A percentile compares a stretch with the other conserved stretches of the same genome.
Evolutionary conservation across 2,888 invertebrate genomes (phyloP).

Genomic region (Drosophila ezoana): DNA sequence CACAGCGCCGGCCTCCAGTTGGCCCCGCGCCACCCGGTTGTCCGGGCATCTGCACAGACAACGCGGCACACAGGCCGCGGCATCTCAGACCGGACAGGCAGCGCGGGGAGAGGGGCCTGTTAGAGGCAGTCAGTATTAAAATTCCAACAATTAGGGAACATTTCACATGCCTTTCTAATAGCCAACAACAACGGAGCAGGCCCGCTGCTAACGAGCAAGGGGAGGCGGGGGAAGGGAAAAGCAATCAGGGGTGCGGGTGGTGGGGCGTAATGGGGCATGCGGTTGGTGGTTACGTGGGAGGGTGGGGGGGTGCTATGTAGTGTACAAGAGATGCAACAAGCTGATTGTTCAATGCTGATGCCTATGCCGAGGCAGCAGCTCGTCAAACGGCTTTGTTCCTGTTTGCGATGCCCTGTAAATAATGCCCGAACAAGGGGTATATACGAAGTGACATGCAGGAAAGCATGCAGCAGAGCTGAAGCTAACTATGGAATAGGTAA

Average conservation of each 20-base stretch:
- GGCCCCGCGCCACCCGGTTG: not conserved
- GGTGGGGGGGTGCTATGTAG: constrained; percentile 2
- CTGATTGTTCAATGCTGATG: constrained; percentile 57
- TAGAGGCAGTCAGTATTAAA: constrained; percentile 68
- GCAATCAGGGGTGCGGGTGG: not conserved
- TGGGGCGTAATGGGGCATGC: not conserved
- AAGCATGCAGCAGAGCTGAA: no score
- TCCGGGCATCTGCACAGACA: constrained; percentile 37
- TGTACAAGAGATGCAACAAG: constrained; percentile 67
- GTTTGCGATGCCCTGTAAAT: constrained; percentile 41
- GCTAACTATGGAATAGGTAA: no score
- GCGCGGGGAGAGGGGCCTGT: not conserved
- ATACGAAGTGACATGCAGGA: no score
- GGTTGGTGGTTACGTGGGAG: not conserved
- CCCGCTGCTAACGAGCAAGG: constrained; percentile 36
- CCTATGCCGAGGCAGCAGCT: constrained; percentile 48
- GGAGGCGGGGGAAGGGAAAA: not conserved
- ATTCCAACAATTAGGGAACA: constrained; percentile 82
- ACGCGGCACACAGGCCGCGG: constrained; percentile 34
- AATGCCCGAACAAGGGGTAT: not conserved
- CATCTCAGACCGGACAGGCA: not conserved
- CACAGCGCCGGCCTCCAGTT: not conserved
- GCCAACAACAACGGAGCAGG: constrained; percentile 70
- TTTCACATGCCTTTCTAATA: constrained; percentile 82
- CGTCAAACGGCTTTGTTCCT: constrained; percentile 67